Percentiles rank a stretch among this genome's conserved stretches.
phyloP scores from a whole-genome alignment of 2,113 vertebrate genomes.

The Crotalus horridus region DNA sequence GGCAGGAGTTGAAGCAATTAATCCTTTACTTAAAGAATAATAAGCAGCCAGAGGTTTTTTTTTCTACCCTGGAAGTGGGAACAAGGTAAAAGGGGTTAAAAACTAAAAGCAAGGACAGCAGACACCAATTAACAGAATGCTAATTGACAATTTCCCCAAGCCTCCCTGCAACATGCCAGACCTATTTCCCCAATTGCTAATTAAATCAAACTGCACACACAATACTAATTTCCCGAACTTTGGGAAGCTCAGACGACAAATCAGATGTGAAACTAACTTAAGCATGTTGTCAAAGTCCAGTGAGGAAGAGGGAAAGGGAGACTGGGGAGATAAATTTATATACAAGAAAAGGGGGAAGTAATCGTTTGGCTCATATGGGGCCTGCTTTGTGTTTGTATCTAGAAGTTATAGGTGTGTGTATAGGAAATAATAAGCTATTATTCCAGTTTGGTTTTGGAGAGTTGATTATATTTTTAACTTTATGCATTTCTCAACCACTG shows the following conservation, averaged over 20 bases:
- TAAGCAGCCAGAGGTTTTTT: slow-evolving; percentile 73
- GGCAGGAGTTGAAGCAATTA: slow-evolving; percentile 78
- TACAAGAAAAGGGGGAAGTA: neutral
- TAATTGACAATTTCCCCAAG: slow-evolving; percentile 86
- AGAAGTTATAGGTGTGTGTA: neutral
- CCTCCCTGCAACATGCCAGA: slow-evolving; percentile 79
- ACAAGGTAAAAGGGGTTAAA: slow-evolving; percentile 84
- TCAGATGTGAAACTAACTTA: slow-evolving; percentile 75
- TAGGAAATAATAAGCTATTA: neutral
- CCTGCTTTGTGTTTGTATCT: slow-evolving; percentile 38
- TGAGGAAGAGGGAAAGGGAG: slow-evolving; percentile 32
- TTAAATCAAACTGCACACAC: slow-evolving; percentile 79
- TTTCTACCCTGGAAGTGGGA: slow-evolving; percentile 72
- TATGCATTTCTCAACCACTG: neutral
- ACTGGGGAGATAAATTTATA: slow-evolving; percentile 45
- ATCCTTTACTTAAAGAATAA: slow-evolving; percentile 84
- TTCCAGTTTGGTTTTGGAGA: neutral
- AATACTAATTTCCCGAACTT: slow-evolving; percentile 82
- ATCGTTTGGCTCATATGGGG: slow-evolving; percentile 14
- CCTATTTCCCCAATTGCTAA: slow-evolving; percentile 84
- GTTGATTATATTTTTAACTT: neutral
- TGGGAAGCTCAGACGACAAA: slow-evolving; percentile 75
- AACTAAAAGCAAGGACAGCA: slow-evolving; percentile 82
- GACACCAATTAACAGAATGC: slow-evolving; percentile 85
- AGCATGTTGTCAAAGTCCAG: slow-evolving; percentile 63